These are phyloP conservation scores for Hylaea fasciaria DNA, from an alignment of 2,888 invertebrate genomes.

Conservation along the genomic window DNA sequence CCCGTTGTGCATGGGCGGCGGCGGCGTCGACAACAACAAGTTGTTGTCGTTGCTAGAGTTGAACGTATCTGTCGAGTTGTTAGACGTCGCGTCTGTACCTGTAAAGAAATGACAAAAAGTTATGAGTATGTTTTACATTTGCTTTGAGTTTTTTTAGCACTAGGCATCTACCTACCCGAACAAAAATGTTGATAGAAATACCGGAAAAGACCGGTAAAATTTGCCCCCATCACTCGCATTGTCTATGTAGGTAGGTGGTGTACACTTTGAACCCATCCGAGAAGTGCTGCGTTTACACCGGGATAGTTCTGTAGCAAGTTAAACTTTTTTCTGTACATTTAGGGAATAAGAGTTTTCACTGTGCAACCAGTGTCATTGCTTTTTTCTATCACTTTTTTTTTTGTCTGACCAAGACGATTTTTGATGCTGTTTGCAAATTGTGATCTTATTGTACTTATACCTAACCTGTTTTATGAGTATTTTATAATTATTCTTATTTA, in stretches of 20 bases:
- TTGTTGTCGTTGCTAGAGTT: constrained; percentile 74
- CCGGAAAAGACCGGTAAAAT: constrained; percentile 18
- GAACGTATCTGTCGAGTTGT: constrained; percentile 77
- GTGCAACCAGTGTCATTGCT: not conserved
- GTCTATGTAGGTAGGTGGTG: no score
- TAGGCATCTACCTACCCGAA: no score
- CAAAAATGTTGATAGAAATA: not conserved
- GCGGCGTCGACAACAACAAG: constrained; percentile 71
- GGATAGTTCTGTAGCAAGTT: not conserved
- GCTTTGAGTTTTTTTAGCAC: no score
- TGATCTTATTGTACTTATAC: no score
- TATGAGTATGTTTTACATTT: no score
- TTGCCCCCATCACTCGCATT: constrained; percentile 15
- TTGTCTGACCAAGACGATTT: no score
- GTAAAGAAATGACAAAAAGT: constrained; percentile 16
- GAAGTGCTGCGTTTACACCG: not conserved
- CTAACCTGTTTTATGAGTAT: no score
- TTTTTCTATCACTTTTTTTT: no score
- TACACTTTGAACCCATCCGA: no score
- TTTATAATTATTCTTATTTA: not conserved
- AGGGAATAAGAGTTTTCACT: not conserved
- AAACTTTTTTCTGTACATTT: not conserved
- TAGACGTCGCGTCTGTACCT: constrained; percentile 71
- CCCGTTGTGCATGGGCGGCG: constrained; percentile 75
- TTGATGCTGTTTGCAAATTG: no score